phyloP scores from a whole-genome alignment of 2,888 invertebrate genomes.

The Pegoplata infirma region DNA sequence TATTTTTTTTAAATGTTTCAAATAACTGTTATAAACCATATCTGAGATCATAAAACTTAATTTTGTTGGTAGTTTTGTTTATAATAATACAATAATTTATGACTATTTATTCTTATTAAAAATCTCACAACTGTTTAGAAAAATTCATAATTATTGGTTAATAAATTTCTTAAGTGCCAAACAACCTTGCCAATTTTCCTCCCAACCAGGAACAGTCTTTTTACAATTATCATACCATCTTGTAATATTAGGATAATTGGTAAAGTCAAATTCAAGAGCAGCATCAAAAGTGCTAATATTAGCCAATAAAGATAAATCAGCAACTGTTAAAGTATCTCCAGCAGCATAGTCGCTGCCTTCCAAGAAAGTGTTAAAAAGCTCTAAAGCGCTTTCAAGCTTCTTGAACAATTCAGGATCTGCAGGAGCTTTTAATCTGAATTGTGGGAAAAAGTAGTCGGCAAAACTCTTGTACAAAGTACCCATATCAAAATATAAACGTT shows the following conservation, averaged over 20 bases:
- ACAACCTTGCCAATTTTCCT: slow-evolving; percentile 81
- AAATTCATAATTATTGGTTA: background rate
- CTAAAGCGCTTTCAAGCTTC: slow-evolving; percentile 84
- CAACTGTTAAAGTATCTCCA: slow-evolving; percentile 87
- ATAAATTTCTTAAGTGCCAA: slow-evolving; percentile 79
- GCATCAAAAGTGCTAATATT: slow-evolving; percentile 86
- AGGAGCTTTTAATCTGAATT: slow-evolving; percentile 81
- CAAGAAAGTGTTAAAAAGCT: slow-evolving; percentile 85
- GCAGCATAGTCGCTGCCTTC: slow-evolving; percentile 85
- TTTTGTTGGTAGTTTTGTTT: no score
- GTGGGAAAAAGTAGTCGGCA: slow-evolving; percentile 84
- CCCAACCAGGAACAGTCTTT: slow-evolving; percentile 81
- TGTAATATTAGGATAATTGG: slow-evolving; percentile 83
- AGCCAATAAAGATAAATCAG: slow-evolving; percentile 85
- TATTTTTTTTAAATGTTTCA: no score
- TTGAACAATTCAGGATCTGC: slow-evolving; percentile 84
- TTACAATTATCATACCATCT: slow-evolving; percentile 83
- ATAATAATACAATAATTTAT: no score
- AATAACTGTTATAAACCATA: no score
- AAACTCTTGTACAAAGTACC: slow-evolving; percentile 86
- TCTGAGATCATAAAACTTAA: no score
- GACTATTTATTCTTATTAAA: no score
- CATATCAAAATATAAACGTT: slow-evolving; percentile 88
- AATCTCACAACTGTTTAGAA: no score
- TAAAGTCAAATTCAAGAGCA: slow-evolving; percentile 82